Conservation (phyloP, 2,113 vertebrate genomes). For the Sinocyclocheilus rhinocerous region DNA sequence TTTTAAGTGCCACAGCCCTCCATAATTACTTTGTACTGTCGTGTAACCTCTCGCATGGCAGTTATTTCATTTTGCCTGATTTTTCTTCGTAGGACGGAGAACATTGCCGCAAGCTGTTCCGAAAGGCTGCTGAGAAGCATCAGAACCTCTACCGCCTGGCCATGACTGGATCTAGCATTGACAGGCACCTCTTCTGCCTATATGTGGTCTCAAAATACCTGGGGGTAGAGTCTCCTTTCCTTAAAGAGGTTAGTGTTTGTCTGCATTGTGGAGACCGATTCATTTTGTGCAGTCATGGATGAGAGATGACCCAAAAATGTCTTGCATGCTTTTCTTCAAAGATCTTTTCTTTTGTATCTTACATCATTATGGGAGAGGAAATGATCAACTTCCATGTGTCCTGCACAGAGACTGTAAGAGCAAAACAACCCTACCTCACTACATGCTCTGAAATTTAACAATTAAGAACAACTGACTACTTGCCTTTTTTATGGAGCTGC, state of each 20-base stretch:
- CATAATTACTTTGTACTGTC: not conserved
- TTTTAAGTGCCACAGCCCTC: not conserved
- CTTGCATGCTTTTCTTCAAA: not conserved
- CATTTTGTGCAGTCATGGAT: not conserved
- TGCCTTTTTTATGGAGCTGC: not conserved
- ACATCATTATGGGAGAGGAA: slow-evolving; percentile 85
- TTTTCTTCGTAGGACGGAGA: slow-evolving; percentile 69
- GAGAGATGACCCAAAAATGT: not conserved
- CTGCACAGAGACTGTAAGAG: slow-evolving; percentile 81
- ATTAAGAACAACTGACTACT: not conserved
- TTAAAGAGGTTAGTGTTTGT: slow-evolving; percentile 72
- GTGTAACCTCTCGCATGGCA: not conserved
- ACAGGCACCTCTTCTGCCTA: slow-evolving; percentile 87
- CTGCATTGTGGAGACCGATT: not conserved
- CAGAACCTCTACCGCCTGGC: slow-evolving; percentile 85
- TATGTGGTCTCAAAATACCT: slow-evolving; percentile 84
- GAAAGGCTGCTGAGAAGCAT: slow-evolving; percentile 78
- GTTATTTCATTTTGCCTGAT: not conserved
- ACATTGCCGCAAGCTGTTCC: slow-evolving; percentile 72
- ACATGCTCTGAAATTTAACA: not conserved
- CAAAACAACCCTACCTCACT: not conserved
- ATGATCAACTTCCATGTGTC: slow-evolving; percentile 88
- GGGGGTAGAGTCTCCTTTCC: slow-evolving; percentile 80
- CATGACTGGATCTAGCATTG: slow-evolving; percentile 83
- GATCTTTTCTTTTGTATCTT: slow-evolving; percentile 72